phyloP scores from a whole-genome alignment of 2,797 vertebrate genomes.

The Eulemur mongoz region DNA sequence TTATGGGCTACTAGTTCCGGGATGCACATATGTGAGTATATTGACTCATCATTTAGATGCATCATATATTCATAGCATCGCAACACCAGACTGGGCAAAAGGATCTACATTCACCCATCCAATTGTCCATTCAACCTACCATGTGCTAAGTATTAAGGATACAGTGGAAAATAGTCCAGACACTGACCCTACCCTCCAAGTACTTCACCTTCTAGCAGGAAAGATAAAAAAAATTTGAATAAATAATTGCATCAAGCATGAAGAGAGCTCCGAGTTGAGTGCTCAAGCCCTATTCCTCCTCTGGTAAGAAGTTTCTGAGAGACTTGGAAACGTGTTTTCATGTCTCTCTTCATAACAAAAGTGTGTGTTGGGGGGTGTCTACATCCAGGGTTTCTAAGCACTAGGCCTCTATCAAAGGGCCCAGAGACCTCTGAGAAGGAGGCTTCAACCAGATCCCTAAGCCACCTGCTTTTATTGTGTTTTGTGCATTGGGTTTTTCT shows the following conservation, averaged over 20 bases:
- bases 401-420: neutral
- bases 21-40: neutral
- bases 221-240: neutral
- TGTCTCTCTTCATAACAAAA: neutral
- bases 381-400: neutral
- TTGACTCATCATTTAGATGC: neutral
- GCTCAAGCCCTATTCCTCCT: neutral
- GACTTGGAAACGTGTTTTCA: neutral
- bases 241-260: neutral
- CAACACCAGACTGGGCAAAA: neutral
- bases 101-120: neutral
- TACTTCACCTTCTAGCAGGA: neutral
- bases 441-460: neutral
- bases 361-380: accelerated
- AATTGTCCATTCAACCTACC: neutral
- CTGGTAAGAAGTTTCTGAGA: neutral
- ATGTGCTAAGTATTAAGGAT: no score
- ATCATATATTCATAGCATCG: neutral
- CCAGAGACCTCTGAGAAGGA: neutral
- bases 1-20: neutral
- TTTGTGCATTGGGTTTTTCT: neutral
- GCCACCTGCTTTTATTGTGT: neutral
- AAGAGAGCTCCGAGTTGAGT: neutral
- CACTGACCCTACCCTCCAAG: neutral
- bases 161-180: neutral